Conservation (phyloP, 2,888 invertebrate species). For the Ethmia dodecea region DNA sequence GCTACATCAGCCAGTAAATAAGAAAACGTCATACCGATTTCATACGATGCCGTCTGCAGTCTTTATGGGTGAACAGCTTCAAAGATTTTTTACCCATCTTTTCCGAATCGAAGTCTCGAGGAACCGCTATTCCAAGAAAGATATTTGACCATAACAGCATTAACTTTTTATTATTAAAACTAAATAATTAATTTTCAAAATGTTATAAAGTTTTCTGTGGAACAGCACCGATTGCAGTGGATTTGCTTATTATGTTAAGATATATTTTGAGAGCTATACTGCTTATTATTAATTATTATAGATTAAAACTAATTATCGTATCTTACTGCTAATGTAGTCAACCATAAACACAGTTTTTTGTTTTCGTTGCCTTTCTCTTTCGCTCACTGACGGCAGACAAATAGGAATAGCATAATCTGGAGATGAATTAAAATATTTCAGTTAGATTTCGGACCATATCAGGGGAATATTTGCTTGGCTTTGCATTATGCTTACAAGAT, state of each 20-base stretch:
- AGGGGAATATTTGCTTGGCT: no score
- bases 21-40: conserved; percentile 32
- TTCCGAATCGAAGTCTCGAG: conserved; percentile 54
- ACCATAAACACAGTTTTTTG: conserved; percentile 46
- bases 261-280: no score
- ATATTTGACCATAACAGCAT: no score
- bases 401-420: conserved; percentile 57
- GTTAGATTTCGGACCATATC: no score
- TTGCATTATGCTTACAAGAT: conserved; percentile 48
- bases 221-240: no score
- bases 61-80: conserved; percentile 50
- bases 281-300: no score
- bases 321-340: conserved; percentile 60
- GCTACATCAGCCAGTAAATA: background rate
- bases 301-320: no score
- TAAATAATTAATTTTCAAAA: no score
- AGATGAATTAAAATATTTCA: no score
- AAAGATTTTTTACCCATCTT: conserved; percentile 58
- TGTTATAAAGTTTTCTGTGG: no score
- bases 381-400: conserved; percentile 47
- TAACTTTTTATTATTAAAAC: background rate
- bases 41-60: conserved; percentile 48
- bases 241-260: no score
- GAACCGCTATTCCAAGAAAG: conserved; percentile 39
- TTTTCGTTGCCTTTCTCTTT: conserved; percentile 41